Conservation (phyloP, 2,888 invertebrate species). For the Caenorhabditis sp. region DNA sequence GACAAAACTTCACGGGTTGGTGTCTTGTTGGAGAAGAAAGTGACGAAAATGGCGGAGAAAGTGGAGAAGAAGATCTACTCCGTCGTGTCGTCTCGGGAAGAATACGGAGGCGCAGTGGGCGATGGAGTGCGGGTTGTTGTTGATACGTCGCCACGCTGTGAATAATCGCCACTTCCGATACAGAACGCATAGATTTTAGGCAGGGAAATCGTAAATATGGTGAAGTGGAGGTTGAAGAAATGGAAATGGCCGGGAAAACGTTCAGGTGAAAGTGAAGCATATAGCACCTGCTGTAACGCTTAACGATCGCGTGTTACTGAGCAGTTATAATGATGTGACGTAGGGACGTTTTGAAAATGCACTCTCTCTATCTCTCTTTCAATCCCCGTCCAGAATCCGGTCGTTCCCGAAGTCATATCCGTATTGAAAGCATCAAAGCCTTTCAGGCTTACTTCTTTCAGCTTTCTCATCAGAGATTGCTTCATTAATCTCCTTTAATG, state of each 20-base stretch:
- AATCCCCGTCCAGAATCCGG: neutral
- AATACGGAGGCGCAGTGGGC: too few species aligned
- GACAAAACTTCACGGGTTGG: slow-evolving; percentile 8
- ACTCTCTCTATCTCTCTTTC: neutral
- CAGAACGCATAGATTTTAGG: neutral
- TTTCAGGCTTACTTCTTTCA: too few species aligned
- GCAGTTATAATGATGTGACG: neutral
- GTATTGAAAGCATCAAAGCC: too few species aligned
- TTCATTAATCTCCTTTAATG: neutral
- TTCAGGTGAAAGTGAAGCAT: neutral
- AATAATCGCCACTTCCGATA: slow-evolving; percentile 16
- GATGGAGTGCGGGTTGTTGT: slow-evolving; percentile 29
- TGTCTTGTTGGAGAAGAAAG: slow-evolving; percentile 4
- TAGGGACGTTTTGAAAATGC: neutral
- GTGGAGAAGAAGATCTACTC: slow-evolving; percentile 3
- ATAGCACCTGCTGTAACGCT: neutral
- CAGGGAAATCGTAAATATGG: slow-evolving; percentile 6
- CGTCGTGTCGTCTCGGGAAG: slow-evolving; percentile 12
- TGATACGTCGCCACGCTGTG: slow-evolving; percentile 24
- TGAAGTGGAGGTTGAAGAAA: slow-evolving; percentile 1
- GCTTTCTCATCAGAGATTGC: neutral
- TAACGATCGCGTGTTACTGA: neutral
- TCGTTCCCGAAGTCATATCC: too few species aligned
- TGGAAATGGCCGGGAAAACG: slow-evolving; percentile 9
- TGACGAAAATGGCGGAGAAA: neutral